Percentiles rank a stretch among this genome's conserved stretches.
Evolutionary conservation across 2,113 vertebrate species (phyloP).

Genomic region (Trematocara unimaculatum): DNA sequence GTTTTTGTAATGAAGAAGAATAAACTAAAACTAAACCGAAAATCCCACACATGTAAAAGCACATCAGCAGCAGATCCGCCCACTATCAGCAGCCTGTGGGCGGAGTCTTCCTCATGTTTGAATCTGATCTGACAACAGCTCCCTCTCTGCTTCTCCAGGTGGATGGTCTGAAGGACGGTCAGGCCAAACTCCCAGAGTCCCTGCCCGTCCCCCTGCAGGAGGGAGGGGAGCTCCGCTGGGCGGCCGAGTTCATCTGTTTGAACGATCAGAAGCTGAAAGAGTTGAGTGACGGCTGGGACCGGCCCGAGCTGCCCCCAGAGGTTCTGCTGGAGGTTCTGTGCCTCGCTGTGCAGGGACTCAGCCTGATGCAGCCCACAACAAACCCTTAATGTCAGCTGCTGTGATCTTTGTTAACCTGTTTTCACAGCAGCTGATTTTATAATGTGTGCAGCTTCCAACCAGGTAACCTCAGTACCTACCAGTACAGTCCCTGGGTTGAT

Average conservation of each 20-base stretch:
- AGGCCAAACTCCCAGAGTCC: not conserved
- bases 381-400: not conserved
- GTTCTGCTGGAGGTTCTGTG: too few species aligned
- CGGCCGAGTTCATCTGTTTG: not conserved
- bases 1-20: too few species aligned
- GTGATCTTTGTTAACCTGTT: not conserved
- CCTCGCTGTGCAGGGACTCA: too few species aligned
- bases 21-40: too few species aligned
- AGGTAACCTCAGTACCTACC: not conserved
- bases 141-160: not conserved
- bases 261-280: not conserved
- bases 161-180: not conserved
- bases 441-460: not conserved
- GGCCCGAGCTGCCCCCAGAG: not conserved
- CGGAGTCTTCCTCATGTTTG: not conserved
- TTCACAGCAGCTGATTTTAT: not conserved
- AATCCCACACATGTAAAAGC: too few species aligned
- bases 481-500: not conserved
- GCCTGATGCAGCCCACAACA: too few species aligned
- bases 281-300: not conserved
- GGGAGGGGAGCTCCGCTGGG: too few species aligned
- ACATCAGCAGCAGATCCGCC: not conserved
- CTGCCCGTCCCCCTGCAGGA: too few species aligned
- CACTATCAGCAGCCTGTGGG: not conserved
- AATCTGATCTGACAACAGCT: fast-evolving